Evolutionary conservation across 2,113 vertebrate species (phyloP).

Genomic region (Rhodinocichla rosea): DNA sequence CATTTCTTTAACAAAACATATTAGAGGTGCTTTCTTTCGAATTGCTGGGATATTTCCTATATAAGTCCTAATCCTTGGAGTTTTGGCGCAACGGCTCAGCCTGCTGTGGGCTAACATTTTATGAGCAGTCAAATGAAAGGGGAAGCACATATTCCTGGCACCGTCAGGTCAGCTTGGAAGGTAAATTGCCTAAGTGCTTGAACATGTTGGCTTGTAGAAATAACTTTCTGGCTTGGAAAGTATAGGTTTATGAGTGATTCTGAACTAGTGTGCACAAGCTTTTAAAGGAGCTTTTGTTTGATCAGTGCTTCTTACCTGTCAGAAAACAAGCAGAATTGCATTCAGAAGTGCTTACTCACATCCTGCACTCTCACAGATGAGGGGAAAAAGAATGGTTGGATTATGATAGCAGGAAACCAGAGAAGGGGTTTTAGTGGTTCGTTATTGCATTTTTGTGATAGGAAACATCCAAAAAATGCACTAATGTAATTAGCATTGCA

Average conservation of each 20-base stretch:
- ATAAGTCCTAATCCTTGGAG: background rate
- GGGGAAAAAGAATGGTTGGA: background rate
- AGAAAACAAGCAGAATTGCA: constrained; percentile 4
- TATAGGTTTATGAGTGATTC: background rate
- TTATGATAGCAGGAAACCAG: background rate
- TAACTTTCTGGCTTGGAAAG: background rate
- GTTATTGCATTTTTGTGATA: background rate
- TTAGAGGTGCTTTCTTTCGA: background rate
- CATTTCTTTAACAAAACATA: background rate
- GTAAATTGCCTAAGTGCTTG: background rate
- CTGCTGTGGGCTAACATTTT: background rate
- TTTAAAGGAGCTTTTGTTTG: constrained; percentile 5
- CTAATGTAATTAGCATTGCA: background rate
- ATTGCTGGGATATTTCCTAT: background rate
- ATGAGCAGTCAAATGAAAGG: constrained; percentile 20
- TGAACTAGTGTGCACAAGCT: background rate
- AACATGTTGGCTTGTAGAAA: constrained; percentile 15
- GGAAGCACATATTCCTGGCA: constrained; percentile 7
- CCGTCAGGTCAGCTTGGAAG: background rate
- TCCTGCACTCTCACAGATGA: background rate
- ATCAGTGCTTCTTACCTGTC: constrained; percentile 1
- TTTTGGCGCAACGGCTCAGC: background rate
- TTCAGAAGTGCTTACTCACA: constrained; percentile 44
- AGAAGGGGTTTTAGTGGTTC: background rate
- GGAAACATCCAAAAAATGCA: background rate